phyloP scores from a whole-genome alignment of 2,797 vertebrate species.

The Scyliorhinus canicula region DNA sequence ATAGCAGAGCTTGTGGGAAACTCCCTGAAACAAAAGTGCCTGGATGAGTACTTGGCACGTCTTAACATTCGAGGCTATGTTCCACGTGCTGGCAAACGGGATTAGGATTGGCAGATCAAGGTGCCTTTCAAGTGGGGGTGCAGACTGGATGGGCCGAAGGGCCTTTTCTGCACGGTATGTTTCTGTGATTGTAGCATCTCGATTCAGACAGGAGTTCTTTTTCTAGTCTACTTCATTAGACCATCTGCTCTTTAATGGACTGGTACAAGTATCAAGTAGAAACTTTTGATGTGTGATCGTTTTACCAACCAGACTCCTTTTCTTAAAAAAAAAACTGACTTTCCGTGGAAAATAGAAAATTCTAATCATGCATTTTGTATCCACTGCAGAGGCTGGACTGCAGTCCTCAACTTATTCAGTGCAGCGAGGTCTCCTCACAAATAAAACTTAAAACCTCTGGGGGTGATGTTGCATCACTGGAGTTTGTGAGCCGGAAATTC shows the following conservation, averaged over 20 bases:
- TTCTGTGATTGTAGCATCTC: background rate
- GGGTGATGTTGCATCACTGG: background rate
- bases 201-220: background rate
- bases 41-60: too few species aligned
- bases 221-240: background rate
- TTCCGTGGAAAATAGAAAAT: slow-evolving; percentile 20
- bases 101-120: too few species aligned
- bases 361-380: slow-evolving; percentile 30
- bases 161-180: too few species aligned
- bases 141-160: too few species aligned
- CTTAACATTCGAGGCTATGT: too few species aligned
- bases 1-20: too few species aligned
- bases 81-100: too few species aligned
- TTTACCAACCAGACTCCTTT: background rate
- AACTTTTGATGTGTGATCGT: background rate
- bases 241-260: background rate
- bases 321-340: background rate
- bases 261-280: background rate
- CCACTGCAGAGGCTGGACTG: slow-evolving; percentile 3
- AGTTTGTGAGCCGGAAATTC: background rate
- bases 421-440: background rate
- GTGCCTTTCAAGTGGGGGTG: too few species aligned
- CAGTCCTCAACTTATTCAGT: background rate
- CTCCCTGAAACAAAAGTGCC: too few species aligned
- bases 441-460: background rate